Percentiles rank a stretch among this genome's conserved stretches.
Evolutionary conservation across 2,113 vertebrate species (phyloP).

Genomic region (Turdus rufiventris): DNA sequence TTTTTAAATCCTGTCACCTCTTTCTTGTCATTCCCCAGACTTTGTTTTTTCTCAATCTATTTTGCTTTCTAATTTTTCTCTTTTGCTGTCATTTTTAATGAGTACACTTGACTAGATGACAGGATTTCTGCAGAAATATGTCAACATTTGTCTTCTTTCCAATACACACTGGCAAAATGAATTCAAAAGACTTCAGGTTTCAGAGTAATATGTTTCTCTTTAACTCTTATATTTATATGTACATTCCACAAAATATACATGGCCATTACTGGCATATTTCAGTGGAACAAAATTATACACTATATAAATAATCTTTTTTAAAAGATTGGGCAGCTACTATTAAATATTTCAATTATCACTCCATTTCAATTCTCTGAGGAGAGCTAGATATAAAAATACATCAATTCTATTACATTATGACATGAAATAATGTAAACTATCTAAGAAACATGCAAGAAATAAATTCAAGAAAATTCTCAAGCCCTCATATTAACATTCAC

Average conservation of each 20-base stretch:
- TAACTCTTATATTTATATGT: background rate
- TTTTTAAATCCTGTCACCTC: background rate
- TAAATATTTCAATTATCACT: background rate
- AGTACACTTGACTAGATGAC: background rate
- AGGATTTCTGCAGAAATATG: background rate
- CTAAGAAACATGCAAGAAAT: background rate
- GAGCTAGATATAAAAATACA: background rate
- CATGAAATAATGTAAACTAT: background rate
- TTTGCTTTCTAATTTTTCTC: background rate
- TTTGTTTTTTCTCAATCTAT: background rate
- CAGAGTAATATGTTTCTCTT: background rate
- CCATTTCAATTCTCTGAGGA: background rate
- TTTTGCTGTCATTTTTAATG: background rate
- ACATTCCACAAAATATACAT: background rate
- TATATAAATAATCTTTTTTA: background rate
- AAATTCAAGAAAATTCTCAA: background rate
- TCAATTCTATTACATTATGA: background rate
- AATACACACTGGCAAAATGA: background rate
- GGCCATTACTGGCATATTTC: background rate
- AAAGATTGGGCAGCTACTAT: background rate
- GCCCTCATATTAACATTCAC: background rate
- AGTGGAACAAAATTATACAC: background rate
- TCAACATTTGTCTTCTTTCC: background rate
- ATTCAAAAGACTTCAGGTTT: background rate
- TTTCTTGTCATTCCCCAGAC: background rate